Percentiles rank a stretch among this genome's conserved stretches.
Conservation (phyloP, 2,797 vertebrate genomes). For the Lerista edwardsae region DNA sequence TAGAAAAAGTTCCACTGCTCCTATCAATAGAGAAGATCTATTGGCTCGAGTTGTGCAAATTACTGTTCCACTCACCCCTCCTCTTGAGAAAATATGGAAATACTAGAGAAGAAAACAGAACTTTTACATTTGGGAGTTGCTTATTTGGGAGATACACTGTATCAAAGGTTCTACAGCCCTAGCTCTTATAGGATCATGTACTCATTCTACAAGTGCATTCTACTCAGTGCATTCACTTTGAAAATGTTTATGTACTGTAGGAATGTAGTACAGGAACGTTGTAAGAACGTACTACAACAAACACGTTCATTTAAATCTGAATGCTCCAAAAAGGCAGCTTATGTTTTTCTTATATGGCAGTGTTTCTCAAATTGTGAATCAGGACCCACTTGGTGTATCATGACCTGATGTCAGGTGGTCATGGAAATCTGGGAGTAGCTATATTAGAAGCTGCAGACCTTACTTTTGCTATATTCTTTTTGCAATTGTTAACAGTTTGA, state of each 20-base stretch:
- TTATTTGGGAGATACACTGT: neutral
- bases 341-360: no score
- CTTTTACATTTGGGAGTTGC: neutral
- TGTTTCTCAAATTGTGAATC: no score
- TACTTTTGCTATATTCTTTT: no score
- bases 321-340: neutral
- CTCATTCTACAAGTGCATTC: neutral
- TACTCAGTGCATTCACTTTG: neutral
- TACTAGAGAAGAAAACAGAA: neutral
- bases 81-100: neutral
- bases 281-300: neutral
- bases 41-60: neutral
- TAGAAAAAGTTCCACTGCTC: neutral
- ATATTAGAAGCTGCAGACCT: no score
- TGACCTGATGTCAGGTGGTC: no score
- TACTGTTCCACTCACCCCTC: neutral
- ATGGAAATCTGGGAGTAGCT: no score
- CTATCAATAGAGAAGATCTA: neutral
- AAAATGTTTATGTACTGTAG: neutral
- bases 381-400: no score
- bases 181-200: no score
- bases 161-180: neutral
- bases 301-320: neutral
- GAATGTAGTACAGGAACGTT: no score
- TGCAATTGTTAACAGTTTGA: no score